Base-by-base conservation (phyloP, 92 coral and sea anemone species). In the Palythoa grandiflora region DNA sequence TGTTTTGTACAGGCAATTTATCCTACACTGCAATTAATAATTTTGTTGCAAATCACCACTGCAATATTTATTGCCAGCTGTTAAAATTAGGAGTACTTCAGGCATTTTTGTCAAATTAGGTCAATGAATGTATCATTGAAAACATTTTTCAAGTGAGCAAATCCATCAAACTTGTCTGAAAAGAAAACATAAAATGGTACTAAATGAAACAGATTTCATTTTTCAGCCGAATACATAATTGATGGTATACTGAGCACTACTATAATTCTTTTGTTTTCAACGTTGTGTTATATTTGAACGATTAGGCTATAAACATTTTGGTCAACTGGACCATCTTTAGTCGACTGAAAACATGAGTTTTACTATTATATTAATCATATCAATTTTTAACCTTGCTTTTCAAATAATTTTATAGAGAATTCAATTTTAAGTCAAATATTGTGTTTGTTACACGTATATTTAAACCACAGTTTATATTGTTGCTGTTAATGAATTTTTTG, bases 41-140 rank as follows among this genome's bases (percentile, higher is more conserved):
- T 38, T 84, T 91, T 63, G 75, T 57, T 39, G 88, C 60, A 28
- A 12, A 71, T 59, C 94, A 91, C 77, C 71, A 91, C 37, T 88
- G 94, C 81, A 77, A 65, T 83, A 63, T 65, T 80, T 87, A 74
- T 87, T 91, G 93, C 63, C 57, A 51, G 47, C 39, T 73, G 39
- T 90, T 90, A 68, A 80, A 54, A n/a, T 53, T 77, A 77, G 63
- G 39, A 52, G 48, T 21, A 35, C 83, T 53, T 77, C 48, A 75
- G 14, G 38, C 55, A 75, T 13, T 40, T 51, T 21, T 2, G 13
- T 75, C 53, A 75, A n/a, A 47, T n/a, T 75, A 44, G 79, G 36
- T 20, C 55, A 75, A 75, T n/a, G 3, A 57, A 57, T 57, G 65
- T 51, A 51, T 51, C 55, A 51, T 54, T 54, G 60, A 54, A 54